Evolutionary conservation across 2,888 invertebrate genomes (phyloP), one percentile per base, ranked within the genome.

Genomic region (Acrocyrtus sp.): DNA sequence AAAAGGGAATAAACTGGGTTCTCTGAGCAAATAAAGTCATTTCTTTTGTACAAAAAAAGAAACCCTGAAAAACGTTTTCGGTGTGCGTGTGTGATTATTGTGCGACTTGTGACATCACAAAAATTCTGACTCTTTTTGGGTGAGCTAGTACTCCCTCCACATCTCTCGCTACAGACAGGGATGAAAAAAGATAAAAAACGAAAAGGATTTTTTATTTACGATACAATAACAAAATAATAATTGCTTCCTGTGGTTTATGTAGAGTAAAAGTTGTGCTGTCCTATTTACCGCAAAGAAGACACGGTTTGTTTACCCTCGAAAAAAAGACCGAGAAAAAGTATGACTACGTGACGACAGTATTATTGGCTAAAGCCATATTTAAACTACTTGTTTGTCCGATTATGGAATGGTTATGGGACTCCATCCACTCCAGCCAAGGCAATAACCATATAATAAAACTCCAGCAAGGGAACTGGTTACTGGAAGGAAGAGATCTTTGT

Each of bases 391-490:
- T 70, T 63, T 70, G 63, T 70, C 70, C 70, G 63, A 70, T 62
- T 70, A 69, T 63, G 70, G 70, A 51, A 62, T 58, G 56, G 61
- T 70, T 70, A 70, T 63, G 61, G 56, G 58, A 62, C 62, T 56
- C 47, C 12, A 57, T n/a, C n/a, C n/a, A n/a, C n/a, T n/a, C n/a
- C n/a, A n/a, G 63, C 45, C 50, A 57, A 54, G 57, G 70, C 57
- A 62, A 70, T 70, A 70, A 70, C 70, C 70, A 57, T 70, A 70
- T 58, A 70, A 70, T 69, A 69, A 68, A 61, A 47, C 22, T 27
- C 58, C 39, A 39, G 60, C 58, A 61, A 61, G 68, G 68, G 60
- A 68, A 68, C 67, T 68, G 58, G 26, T 45, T 47, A 53, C 43
- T 56, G 56, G 53, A 10, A 10, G n/a, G n/a, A 22, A 60, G 19